Percentiles rank a stretch among this genome's conserved stretches.
phyloP scores from a whole-genome alignment of 2,113 vertebrate genomes.

The Microcebus jonahi region DNA sequence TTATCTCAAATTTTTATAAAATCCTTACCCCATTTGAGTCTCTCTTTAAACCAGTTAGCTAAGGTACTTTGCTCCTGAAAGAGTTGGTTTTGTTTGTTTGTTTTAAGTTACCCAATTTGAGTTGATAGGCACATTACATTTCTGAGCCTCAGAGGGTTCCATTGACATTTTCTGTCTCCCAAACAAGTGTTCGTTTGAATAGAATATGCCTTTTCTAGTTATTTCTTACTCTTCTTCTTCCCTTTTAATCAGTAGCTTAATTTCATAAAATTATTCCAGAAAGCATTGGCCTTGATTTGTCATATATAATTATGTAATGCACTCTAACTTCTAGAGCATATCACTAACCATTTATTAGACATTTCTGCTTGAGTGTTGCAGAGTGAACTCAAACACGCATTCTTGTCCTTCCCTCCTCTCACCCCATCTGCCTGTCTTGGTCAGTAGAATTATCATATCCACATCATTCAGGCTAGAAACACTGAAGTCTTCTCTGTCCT shows the following conservation, averaged over 20 bases:
- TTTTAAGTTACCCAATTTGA: not conserved
- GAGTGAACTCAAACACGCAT: not conserved
- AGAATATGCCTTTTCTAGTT: not conserved
- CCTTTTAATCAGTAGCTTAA: not conserved
- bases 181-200: not conserved
- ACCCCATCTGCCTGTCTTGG: not conserved
- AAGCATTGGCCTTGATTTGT: not conserved
- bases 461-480: not conserved
- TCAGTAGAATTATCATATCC: not conserved
- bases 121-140: not conserved
- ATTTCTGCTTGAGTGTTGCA: not conserved
- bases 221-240: not conserved
- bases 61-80: not conserved
- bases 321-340: not conserved
- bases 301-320: not conserved
- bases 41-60: not conserved
- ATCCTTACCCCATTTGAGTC: not conserved
- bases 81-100: not conserved
- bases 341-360: not conserved
- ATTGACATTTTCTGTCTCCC: not conserved
- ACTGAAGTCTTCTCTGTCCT: not conserved
- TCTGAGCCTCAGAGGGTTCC: not conserved
- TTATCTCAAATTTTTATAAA: not conserved
- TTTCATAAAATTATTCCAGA: slow-evolving; percentile 13
- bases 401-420: not conserved